These are phyloP conservation scores for Erinaceus europaeus DNA, from an alignment of 2,113 vertebrate genomes.

Conservation along the genomic window DNA sequence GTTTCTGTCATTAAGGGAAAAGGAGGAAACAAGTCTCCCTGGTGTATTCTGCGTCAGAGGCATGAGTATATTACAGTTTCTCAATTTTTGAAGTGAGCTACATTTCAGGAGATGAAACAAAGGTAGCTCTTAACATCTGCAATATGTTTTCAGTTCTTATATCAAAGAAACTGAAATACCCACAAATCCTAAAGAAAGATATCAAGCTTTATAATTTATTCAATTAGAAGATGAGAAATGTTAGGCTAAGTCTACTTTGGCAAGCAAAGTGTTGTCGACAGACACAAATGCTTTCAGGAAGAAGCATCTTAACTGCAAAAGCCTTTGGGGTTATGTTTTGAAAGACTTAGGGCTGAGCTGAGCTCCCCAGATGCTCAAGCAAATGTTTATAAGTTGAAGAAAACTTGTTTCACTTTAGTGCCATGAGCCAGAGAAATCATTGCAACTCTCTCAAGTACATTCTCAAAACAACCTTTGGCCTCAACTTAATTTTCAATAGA, in stretches of 20 bases:
- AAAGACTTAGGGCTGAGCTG: neutral
- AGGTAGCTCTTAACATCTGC: slow-evolving; percentile 72
- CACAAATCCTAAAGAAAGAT: slow-evolving; percentile 56
- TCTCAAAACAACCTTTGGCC: neutral
- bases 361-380: neutral
- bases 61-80: slow-evolving; percentile 40
- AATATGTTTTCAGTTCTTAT: slow-evolving; percentile 59
- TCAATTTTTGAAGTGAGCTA: slow-evolving; percentile 66
- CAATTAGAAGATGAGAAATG: slow-evolving; percentile 56
- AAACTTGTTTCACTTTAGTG: neutral
- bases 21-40: slow-evolving; percentile 65
- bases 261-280: slow-evolving; percentile 14
- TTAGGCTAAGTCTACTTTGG: slow-evolving; percentile 9
- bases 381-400: slow-evolving; percentile 23
- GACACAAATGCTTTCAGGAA: slow-evolving; percentile 45
- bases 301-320: neutral
- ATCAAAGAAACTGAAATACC: slow-evolving; percentile 62
- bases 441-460: neutral
- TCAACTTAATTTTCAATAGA: neutral
- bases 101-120: slow-evolving; percentile 75
- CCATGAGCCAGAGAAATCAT: neutral
- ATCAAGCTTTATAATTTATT: slow-evolving; percentile 58
- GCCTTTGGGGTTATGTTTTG: neutral
- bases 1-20: slow-evolving; percentile 59
- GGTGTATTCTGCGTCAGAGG: slow-evolving; percentile 53